phyloP scores from a whole-genome alignment of 1,140 invertebrate species.

The Halesus radiatus region DNA sequence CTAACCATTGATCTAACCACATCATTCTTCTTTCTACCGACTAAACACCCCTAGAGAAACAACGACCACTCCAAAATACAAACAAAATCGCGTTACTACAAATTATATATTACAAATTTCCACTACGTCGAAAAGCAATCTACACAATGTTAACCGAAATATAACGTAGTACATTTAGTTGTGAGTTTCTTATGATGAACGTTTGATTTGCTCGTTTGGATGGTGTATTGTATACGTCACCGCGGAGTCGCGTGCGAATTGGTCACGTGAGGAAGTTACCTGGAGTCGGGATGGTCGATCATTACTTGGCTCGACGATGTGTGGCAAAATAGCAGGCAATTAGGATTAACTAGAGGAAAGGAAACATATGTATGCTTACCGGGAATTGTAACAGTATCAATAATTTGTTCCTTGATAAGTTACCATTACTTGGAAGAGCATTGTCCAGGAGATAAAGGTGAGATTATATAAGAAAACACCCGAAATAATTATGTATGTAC shows the following conservation, averaged over 20 bases:
- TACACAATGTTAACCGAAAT: neutral
- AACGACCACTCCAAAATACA: neutral
- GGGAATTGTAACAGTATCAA: neutral
- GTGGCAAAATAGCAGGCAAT: conserved; percentile 5
- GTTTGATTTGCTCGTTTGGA: neutral
- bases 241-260: conserved; percentile 27
- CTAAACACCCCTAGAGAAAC: neutral
- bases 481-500: no score
- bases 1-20: neutral
- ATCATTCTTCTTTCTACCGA: neutral
- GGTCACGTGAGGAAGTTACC: conserved; percentile 31
- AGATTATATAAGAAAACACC: no score
- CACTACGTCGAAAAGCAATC: neutral
- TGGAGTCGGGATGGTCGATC: conserved; percentile 16
- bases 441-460: no score
- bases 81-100: neutral
- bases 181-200: neutral
- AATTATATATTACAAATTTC: neutral
- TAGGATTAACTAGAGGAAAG: neutral
- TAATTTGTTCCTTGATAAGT: no score
- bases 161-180: neutral
- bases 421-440: no score
- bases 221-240: neutral
- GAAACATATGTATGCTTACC: neutral
- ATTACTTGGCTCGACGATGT: neutral